Base-by-base conservation (phyloP, 2,797 vertebrate species). In the Syngnathus acus region DNA sequence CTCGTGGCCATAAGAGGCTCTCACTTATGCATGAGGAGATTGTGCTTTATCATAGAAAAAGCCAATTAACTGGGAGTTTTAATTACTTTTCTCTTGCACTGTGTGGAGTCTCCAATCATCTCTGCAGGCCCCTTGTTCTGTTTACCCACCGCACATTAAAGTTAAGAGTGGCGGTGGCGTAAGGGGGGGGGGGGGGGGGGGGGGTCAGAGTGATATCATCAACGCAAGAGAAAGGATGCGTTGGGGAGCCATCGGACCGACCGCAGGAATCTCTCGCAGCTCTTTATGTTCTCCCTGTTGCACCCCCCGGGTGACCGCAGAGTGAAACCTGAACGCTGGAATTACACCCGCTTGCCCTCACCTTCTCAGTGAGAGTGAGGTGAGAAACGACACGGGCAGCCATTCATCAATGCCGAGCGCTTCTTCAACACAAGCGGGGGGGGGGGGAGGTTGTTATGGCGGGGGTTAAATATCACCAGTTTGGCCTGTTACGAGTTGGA, bases 311-410 rank as follows among this genome's bases (percentile, higher is more conserved):
- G 74, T 62, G 68, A 86, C 88, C 88, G 50, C 89, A 86, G 77
- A 86, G 77, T 84, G 91, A 90, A 91, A 92, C 78, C 80, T 79
- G 86, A 92, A 88, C 79, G 84, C 82, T 85, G 80, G 85, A 87
- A 90, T 92, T 89, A 89, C 65, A 77, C 62, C 66, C 43, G 60
- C 67, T 69, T 50, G 64, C 60, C 40, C 51, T 71, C 37, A 65
- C 19, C 69, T 61, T 19, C 57, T 77, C 19, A 71, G 78, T 77
- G 81, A 82, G 80, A 77, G 82, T 78, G 80, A 70, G 72, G 61
- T 68, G 73, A 73, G 75, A 78, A 68, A 69, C 19, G 42, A 66
- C 72, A 48, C 57, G 10, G 70, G 71, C 78, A 79, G 65, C 69
- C 66, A 75, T 71, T 71, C 69, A 55, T 82, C 81, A 78, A 64